A percentile compares a stretch with the other conserved stretches of the same genome.
Conservation (phyloP, 2,113 vertebrate genomes). For the Tiliqua scincoides region DNA sequence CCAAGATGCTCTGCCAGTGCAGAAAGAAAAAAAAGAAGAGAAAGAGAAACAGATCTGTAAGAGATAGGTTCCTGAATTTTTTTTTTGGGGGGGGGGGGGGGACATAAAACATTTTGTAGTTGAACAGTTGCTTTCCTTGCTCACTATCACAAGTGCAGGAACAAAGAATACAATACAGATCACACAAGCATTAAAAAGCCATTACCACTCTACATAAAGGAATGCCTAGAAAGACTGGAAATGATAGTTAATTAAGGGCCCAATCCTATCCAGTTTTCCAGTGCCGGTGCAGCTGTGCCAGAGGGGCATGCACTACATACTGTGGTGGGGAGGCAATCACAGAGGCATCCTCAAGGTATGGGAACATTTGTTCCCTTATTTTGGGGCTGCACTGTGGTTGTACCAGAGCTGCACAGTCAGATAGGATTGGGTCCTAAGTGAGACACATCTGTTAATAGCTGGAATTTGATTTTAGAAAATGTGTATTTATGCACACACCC, state of each 20-base stretch:
- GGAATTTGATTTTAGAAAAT: constrained; percentile 48
- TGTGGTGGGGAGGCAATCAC: no score
- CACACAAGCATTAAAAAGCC: constrained; percentile 45
- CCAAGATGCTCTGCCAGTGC: constrained; percentile 98
- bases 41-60: constrained; percentile 81
- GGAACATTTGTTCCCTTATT: no score
- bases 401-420: no score
- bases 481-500: constrained; percentile 27
- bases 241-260: constrained; percentile 64
- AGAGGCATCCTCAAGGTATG: no score
- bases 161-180: constrained; percentile 46
- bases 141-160: constrained; percentile 39
- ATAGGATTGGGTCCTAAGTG: no score
- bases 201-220: constrained; percentile 36
- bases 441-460: constrained; percentile 74
- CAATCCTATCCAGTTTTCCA: no score
- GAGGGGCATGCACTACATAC: no score
- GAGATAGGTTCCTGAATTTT: constrained; percentile 74
- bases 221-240: constrained; percentile 56
- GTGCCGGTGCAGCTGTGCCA: no score
- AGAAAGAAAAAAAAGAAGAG: constrained; percentile 83
- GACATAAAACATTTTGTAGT: constrained; percentile 68
- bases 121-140: constrained; percentile 68
- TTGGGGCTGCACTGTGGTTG: no score
- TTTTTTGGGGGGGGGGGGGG: background rate